Conservation (phyloP, 1,140 invertebrate genomes). For the Bombyx mandarina region DNA sequence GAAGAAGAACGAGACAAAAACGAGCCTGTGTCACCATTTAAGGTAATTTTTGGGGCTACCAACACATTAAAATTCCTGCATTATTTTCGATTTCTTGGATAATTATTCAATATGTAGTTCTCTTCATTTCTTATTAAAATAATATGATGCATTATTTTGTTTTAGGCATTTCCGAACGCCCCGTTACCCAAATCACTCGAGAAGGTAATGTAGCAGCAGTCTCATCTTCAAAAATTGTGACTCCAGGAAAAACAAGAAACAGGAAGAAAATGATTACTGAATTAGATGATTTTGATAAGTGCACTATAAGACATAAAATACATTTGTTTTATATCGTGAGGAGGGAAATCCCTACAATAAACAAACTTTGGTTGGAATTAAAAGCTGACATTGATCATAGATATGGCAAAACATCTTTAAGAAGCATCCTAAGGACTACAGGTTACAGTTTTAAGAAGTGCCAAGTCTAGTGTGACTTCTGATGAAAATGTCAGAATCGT, state of each 20-base stretch:
- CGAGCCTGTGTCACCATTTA: too few species aligned
- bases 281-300: conserved; percentile 1
- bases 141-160: conserved; percentile 2
- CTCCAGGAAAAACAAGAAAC: background rate
- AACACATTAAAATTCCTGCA: background rate
- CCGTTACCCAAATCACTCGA: background rate
- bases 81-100: background rate
- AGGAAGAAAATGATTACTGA: background rate
- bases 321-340: background rate
- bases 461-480: background rate
- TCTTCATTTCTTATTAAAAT: conserved; percentile 4
- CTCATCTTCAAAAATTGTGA: background rate
- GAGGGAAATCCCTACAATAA: background rate
- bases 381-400: background rate
- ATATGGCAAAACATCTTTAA: background rate
- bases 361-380: background rate
- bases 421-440: background rate
- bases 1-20: too few species aligned
- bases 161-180: background rate
- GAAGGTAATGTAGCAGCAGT: background rate
- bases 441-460: background rate
- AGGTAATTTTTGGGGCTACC: background rate
- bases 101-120: background rate
- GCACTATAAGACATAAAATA: background rate
- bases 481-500: background rate